These are phyloP conservation scores for Eristalis pertinax DNA, from an alignment of 2,888 invertebrate species.

Conservation along the genomic window DNA sequence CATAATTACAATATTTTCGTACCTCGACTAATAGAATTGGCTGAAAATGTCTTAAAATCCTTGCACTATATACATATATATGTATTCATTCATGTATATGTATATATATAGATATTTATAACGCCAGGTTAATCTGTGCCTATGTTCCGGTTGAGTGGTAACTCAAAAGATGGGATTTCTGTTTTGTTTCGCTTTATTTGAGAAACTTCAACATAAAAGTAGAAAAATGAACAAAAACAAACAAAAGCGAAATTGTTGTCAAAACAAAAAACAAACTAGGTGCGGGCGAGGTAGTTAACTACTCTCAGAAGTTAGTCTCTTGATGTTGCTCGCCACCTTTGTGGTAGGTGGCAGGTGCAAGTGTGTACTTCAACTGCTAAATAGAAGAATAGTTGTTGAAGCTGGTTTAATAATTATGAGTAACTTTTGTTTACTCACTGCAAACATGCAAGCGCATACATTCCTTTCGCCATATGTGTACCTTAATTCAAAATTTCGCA, in stretches of 20 bases:
- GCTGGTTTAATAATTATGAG: slow-evolving; percentile 69
- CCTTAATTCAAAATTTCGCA: slow-evolving; percentile 57
- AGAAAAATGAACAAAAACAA: slow-evolving; percentile 6
- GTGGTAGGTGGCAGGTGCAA: slow-evolving; percentile 70
- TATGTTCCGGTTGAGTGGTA: slow-evolving; percentile 63
- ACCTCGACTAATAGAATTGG: slow-evolving; percentile 62
- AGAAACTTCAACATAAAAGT: slow-evolving; percentile 34
- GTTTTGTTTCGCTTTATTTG: slow-evolving; percentile 56
- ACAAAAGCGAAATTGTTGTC: slow-evolving; percentile 45
- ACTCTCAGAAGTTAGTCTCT: slow-evolving; percentile 71
- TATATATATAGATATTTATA: background rate
- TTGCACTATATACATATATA: background rate
- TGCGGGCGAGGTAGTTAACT: slow-evolving; percentile 66
- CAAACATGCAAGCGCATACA: slow-evolving; percentile 61
- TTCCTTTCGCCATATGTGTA: slow-evolving; percentile 31
- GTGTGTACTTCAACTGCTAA: slow-evolving; percentile 67
- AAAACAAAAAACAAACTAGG: slow-evolving; percentile 59
- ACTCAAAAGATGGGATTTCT: slow-evolving; percentile 52
- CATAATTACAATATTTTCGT: slow-evolving; percentile 60
- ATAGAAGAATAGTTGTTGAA: slow-evolving; percentile 64
- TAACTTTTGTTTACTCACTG: slow-evolving; percentile 67
- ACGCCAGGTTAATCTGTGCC: slow-evolving; percentile 66
- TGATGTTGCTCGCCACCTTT: slow-evolving; percentile 66
- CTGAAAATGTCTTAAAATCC: slow-evolving; percentile 56
- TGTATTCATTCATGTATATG: background rate